Percentiles rank a stretch among this genome's conserved stretches.
Conservation (phyloP, 2,888 invertebrate genomes). For the Ephialtes manifestator region DNA sequence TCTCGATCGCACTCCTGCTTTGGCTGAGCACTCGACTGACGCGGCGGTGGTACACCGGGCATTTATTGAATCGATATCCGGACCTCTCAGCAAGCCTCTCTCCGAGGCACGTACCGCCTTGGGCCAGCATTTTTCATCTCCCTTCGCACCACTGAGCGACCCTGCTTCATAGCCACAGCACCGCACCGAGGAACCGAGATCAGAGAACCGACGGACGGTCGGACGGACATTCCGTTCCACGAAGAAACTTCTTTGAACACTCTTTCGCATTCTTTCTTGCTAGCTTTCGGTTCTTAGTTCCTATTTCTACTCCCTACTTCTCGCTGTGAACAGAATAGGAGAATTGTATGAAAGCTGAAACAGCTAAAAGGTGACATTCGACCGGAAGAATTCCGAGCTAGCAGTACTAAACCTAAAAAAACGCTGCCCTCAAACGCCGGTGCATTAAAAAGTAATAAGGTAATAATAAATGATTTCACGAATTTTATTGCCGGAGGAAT, state of each 20-base stretch:
- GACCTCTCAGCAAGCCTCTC: constrained; percentile 77
- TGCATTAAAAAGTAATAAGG: neutral
- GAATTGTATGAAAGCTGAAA: neutral
- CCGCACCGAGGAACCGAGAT: neutral
- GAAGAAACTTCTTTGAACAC: constrained; percentile 51
- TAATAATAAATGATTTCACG: neutral
- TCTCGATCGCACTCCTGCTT: constrained; percentile 29
- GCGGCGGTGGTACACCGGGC: constrained; percentile 60
- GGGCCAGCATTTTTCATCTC: constrained; percentile 79
- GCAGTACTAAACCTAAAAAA: neutral
- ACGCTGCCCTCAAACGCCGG: neutral
- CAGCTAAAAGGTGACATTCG: neutral
- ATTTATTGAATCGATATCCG: constrained; percentile 81
- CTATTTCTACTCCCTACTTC: constrained; percentile 29
- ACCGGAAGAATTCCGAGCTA: neutral
- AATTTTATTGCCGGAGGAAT: neutral
- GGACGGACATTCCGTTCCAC: constrained; percentile 59
- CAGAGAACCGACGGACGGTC: constrained; percentile 37
- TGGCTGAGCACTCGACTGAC: constrained; percentile 42
- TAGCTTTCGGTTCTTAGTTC: constrained; percentile 4
- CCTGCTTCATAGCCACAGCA: constrained; percentile 9
- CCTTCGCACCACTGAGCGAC: constrained; percentile 73
- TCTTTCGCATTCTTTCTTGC: constrained; percentile 42
- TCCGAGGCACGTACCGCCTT: constrained; percentile 77
- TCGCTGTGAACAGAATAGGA: constrained; percentile 8